phyloP scores from a whole-genome alignment of 53 echinoderm and acorn worm species.

The Stichopus horrens region DNA sequence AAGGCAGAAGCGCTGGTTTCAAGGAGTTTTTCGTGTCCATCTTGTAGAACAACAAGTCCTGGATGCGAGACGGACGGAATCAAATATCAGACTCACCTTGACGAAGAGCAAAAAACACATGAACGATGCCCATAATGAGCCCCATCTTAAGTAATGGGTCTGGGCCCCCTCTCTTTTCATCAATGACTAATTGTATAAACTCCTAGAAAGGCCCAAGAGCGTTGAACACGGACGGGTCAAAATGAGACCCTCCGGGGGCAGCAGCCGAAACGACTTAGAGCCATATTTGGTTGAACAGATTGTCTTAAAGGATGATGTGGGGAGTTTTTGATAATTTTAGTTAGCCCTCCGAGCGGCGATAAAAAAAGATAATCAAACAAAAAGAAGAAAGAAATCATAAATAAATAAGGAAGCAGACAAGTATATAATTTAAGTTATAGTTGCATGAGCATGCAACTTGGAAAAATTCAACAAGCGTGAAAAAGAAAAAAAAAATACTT shows the following conservation, averaged over 20 bases:
- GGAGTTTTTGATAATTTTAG: not conserved
- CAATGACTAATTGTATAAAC: conserved; percentile 7
- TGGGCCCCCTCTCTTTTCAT: not conserved
- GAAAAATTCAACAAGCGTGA: not conserved
- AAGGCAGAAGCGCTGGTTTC: not conserved
- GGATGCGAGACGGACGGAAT: not conserved
- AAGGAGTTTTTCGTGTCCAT: not conserved
- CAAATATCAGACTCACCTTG: not conserved
- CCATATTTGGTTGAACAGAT: conserved; percentile 2
- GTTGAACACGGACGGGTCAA: conserved; percentile 14
- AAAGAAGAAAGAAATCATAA: too few relatives aligned
- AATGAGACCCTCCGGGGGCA: not conserved
- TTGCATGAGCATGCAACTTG: not conserved
- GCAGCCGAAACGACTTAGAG: not conserved
- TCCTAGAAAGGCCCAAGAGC: not conserved
- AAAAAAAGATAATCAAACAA: not conserved
- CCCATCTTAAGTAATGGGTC: not conserved
- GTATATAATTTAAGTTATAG: not conserved
- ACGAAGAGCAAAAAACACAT: not conserved
- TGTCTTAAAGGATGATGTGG: not conserved
- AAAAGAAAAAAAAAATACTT: not conserved
- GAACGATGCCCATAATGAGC: not conserved
- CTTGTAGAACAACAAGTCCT: not conserved
- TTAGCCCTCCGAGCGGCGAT: not conserved
- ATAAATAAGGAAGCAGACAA: not conserved